phyloP scores from a whole-genome alignment of 2,797 vertebrate genomes.

The Gallinago nigripennis region DNA sequence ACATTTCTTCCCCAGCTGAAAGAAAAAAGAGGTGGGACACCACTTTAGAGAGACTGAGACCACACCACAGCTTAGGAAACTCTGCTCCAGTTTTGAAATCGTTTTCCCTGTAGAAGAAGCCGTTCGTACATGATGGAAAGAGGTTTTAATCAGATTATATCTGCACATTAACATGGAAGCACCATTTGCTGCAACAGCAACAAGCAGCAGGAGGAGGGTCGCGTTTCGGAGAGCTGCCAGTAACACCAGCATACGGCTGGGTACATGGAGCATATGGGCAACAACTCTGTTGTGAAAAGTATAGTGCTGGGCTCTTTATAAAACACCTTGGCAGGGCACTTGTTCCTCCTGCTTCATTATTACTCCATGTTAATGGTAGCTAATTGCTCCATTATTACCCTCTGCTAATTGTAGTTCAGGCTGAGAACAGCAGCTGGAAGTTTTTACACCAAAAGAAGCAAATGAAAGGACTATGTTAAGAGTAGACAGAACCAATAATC shows the following conservation, averaged over 20 bases:
- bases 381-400: conserved; percentile 7
- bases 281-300: not conserved
- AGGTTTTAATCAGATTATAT: not conserved
- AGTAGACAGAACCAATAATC: not conserved
- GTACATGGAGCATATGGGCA: not conserved
- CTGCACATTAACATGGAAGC: not conserved
- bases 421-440: conserved; percentile 3
- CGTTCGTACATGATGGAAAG: accelerated
- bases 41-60: not conserved
- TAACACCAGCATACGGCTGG: not conserved
- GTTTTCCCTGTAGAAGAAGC: not conserved
- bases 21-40: not conserved
- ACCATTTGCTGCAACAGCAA: not conserved
- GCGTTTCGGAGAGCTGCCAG: not conserved
- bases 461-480: not conserved
- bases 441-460: not conserved
- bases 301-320: not conserved
- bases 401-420: not conserved
- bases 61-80: not conserved
- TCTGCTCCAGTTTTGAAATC: not conserved
- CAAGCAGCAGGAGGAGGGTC: not conserved
- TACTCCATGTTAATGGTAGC: not conserved
- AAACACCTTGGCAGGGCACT: not conserved
- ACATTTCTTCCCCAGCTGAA: not conserved
- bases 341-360: not conserved